phyloP scores from a whole-genome alignment of 1,140 invertebrate genomes.

The Drosophila carrolli region DNA sequence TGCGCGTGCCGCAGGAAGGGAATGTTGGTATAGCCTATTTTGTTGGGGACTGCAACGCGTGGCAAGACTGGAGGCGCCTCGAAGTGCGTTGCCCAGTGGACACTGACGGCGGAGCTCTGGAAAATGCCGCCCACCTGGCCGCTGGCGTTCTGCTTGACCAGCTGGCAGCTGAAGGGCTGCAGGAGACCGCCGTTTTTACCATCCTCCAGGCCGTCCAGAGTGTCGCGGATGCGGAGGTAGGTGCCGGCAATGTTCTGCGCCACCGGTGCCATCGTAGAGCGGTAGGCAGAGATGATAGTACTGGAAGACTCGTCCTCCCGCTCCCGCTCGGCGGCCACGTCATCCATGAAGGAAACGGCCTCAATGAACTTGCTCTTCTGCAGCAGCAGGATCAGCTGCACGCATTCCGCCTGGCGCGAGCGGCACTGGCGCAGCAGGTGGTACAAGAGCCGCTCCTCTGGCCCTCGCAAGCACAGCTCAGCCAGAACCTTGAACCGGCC shows the following conservation, averaged over 20 bases:
- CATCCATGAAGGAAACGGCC: slow-evolving; percentile 74
- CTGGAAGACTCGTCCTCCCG: slow-evolving; percentile 5
- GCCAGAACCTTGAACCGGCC: slow-evolving; percentile 58
- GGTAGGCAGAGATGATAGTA: slow-evolving; percentile 63
- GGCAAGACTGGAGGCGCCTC: background rate
- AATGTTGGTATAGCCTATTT: slow-evolving; percentile 49
- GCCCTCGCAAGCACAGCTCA: slow-evolving; percentile 58
- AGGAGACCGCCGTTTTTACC: slow-evolving; percentile 25
- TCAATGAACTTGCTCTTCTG: slow-evolving; percentile 80
- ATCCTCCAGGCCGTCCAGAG: slow-evolving; percentile 25
- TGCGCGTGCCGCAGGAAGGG: slow-evolving; percentile 67
- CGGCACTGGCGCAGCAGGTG: slow-evolving; percentile 50
- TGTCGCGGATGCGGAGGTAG: slow-evolving; percentile 64
- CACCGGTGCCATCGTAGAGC: slow-evolving; percentile 73
- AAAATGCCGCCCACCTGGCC: slow-evolving; percentile 63
- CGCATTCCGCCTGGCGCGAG: slow-evolving; percentile 45
- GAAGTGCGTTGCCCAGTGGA: slow-evolving; percentile 57
- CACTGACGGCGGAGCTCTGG: slow-evolving; percentile 66
- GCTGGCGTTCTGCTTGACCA: slow-evolving; percentile 63
- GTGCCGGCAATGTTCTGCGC: slow-evolving; percentile 64
- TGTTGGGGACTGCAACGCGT: background rate
- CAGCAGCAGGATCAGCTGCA: slow-evolving; percentile 73
- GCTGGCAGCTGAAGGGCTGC: slow-evolving; percentile 69
- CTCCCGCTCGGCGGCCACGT: slow-evolving; percentile 39
- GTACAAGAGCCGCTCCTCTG: slow-evolving; percentile 63